phyloP scores from a whole-genome alignment of 2,888 invertebrate genomes.

The Gnatocerus cornutus region DNA sequence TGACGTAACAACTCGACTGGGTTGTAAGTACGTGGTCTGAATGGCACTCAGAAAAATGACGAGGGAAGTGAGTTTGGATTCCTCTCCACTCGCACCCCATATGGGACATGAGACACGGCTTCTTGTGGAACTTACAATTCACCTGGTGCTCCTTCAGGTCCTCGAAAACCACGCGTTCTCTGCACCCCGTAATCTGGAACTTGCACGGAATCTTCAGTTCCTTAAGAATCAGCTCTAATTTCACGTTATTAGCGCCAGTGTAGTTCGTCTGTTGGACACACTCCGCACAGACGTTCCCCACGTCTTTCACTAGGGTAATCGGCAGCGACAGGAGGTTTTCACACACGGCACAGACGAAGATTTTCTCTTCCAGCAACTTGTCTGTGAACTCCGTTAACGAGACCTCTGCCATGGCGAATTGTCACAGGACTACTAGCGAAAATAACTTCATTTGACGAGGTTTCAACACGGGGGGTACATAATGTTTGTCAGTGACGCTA shows the following conservation, averaged over 20 bases:
- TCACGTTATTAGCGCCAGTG: conserved; percentile 54
- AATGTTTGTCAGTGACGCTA: not conserved
- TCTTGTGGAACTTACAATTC: conserved; percentile 57
- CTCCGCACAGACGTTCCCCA: conserved; percentile 62
- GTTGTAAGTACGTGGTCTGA: conserved; percentile 61
- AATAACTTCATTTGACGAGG: not conserved
- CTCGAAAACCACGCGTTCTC: conserved; percentile 51
- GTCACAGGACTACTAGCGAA: not conserved
- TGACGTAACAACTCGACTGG: conserved; percentile 58
- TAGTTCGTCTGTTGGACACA: conserved; percentile 57
- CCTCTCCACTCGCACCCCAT: conserved; percentile 60
- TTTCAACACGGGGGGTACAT: conserved; percentile 1
- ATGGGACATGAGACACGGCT: conserved; percentile 56
- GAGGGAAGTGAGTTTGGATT: conserved; percentile 57
- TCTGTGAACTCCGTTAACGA: conserved; percentile 56
- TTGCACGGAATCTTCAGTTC: conserved; percentile 60
- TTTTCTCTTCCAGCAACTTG: conserved; percentile 56
- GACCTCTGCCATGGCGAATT: conserved; percentile 50
- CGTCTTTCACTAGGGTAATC: conserved; percentile 61
- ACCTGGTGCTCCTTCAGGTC: conserved; percentile 56
- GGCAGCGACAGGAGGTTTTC: conserved; percentile 60
- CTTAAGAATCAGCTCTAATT: conserved; percentile 58
- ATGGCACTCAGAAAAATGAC: conserved; percentile 62
- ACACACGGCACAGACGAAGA: conserved; percentile 60
- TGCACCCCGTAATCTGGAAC: conserved; percentile 60